A percentile compares a stretch with the other conserved stretches of the same genome.
Conservation (phyloP, 92 coral and sea anemone genomes). For the Siderastrea siderea region DNA sequence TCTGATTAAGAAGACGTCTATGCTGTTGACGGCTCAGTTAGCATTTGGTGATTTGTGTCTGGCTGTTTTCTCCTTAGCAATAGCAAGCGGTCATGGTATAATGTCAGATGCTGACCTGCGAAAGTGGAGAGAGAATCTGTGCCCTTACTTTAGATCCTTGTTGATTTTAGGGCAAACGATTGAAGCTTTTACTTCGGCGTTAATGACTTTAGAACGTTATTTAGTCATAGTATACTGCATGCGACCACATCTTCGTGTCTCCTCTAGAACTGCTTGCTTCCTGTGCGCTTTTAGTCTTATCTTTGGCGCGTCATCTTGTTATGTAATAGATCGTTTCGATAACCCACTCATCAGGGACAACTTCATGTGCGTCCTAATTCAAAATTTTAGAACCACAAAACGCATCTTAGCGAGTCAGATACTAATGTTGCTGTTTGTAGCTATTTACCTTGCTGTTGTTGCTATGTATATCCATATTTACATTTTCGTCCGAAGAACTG, state of each 20-base stretch:
- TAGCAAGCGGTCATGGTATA: conserved; percentile 63
- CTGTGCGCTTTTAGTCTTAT: conserved; percentile 29
- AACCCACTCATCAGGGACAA: conserved; percentile 47
- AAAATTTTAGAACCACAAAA: conserved; percentile 3
- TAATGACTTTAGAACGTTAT: conserved; percentile 70
- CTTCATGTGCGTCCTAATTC: conserved; percentile 61
- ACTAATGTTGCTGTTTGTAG: conserved; percentile 19
- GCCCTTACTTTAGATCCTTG: conserved; percentile 60
- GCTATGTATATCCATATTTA: conserved; percentile 59
- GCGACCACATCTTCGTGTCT: conserved; percentile 56
- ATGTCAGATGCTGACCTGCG: conserved; percentile 28
- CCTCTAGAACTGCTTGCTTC: background rate
- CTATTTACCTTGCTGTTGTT: conserved; percentile 38
- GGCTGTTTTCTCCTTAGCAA: conserved; percentile 60
- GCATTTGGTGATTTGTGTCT: conserved; percentile 64
- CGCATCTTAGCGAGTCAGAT: conserved; percentile 41
- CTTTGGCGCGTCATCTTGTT: conserved; percentile 34
- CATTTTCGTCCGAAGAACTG: conserved; percentile 40
- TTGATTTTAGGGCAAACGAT: conserved; percentile 66
- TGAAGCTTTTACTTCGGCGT: conserved; percentile 59
- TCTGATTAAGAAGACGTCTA: conserved; percentile 53
- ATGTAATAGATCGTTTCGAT: conserved; percentile 46
- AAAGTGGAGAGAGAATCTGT: conserved; percentile 52
- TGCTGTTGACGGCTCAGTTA: conserved; percentile 64
- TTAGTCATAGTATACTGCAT: conserved; percentile 69